Evolutionary conservation across 1,140 invertebrate species (phyloP), one percentile per base, ranked within the genome.

Genomic region (Drosophila ambigua): DNA sequence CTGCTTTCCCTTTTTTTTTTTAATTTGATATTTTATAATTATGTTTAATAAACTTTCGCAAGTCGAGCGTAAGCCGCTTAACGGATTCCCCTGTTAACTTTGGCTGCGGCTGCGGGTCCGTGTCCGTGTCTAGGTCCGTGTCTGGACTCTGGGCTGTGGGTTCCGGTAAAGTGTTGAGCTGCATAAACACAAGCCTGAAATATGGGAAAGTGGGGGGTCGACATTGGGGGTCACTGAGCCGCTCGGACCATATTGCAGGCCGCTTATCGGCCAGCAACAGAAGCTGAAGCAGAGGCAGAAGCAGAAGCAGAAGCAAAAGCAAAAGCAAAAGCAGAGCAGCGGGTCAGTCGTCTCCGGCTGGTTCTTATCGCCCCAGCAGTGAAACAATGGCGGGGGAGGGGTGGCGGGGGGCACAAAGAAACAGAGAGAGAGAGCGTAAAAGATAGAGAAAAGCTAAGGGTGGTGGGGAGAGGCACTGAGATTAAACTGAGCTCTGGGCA

Each of bases 181-280:
- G 82, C 69, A 85, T 78, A 87, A 85, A 82, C 82, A 85, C 68
- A 55, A 81, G 60, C 71, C 81, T 66, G 78, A 72, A 83, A 79
- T 72, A 71, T 83, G 82, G 2, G 20, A 20, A 20, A 20, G 35
- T 26, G 55, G 66, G 54, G 49, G 71, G 39, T 6, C 23, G 1
- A 26, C 35, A 5, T 11, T 11, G 2, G 16, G 20, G 50, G 50
- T 52, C 67, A 72, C 51, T 61, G 67, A 8, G 7, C 41, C n/a
- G 26, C 24, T 69, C 43, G 15, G 24, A 57, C 71, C 72, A 75
- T 75, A 76, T 76, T 76, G 71, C 28, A 55, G 58, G 35, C 51
- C 46, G 69, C 78, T 85, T 85, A 85, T 85, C 81, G 78, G 78
- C 9, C 68, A 65, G 77, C 49, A 75, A 43, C 63, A 15, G 60